These are phyloP conservation scores for Sepioteuthis lessoniana DNA, from an alignment of 2,888 invertebrate species.

Conservation along the genomic window DNA sequence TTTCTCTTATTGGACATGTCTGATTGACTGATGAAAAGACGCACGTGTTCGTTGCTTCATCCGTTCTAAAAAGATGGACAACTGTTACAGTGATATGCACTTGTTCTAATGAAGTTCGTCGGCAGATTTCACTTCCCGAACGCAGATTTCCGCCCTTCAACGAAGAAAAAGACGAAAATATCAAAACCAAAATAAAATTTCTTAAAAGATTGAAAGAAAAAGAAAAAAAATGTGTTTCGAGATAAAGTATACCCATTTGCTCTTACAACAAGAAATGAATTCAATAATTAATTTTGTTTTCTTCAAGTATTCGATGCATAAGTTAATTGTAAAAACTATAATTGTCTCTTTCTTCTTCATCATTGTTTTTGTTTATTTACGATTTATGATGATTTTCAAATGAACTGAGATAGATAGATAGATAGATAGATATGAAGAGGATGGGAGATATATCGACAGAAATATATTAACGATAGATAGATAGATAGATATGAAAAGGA, in stretches of 20 bases:
- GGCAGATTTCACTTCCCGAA: background rate
- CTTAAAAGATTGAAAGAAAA: background rate
- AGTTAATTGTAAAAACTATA: background rate
- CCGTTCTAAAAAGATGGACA: background rate
- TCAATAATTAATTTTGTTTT: background rate
- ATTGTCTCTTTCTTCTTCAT: background rate
- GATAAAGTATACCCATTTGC: background rate
- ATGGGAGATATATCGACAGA: too few relatives aligned
- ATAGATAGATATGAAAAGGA: too few relatives aligned
- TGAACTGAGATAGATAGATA: too few relatives aligned
- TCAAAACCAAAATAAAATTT: background rate
- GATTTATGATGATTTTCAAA: too few relatives aligned
- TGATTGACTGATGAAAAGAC: background rate
- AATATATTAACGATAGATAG: too few relatives aligned
- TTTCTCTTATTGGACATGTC: slow-evolving; percentile 4
- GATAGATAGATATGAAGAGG: too few relatives aligned
- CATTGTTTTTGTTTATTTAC: too few relatives aligned
- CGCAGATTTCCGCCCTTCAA: background rate
- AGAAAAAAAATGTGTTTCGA: background rate
- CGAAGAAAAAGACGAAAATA: background rate
- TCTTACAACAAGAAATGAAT: background rate
- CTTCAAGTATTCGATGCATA: background rate
- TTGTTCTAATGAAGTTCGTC: background rate
- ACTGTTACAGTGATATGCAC: background rate
- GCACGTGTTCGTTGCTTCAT: background rate